Evolutionary conservation across 2,113 vertebrate species (phyloP), one percentile per base, ranked within the genome.

Genomic region (Scomber colias): DNA sequence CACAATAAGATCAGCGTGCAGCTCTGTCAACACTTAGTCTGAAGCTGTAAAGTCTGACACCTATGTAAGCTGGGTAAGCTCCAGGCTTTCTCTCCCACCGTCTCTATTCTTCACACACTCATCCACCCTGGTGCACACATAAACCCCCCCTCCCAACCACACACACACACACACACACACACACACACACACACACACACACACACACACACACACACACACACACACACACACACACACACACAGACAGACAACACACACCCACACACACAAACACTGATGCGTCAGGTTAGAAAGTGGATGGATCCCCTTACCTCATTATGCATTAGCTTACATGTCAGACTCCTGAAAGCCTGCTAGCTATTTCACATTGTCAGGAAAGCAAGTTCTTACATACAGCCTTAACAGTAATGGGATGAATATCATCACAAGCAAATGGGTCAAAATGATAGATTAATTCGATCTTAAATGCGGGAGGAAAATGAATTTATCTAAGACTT

Each of bases 21-120:
- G 73, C 64, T 90, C 83, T 84, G 75, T 88, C 70, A 88, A 83
- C 91, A 88, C 87, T 69, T 81, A 9, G 63, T 84, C 71, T 78
- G 49, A 85, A 88, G 61, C 79, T 87, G 83, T 82, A 79, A 87
- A 81, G 88, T 89, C 87, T 92, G 70, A 91, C 81, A 90, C 88
- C 87, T 89, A 65, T 68, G 77, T 82, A 84, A 89, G 67, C 69
- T 79, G 66, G 76, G 72, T 83, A 82, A 87, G 70, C 86, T 88
- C 73, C 72, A 75, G 84, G 76, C 82, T 74, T 77, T 79, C 72
- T 75, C 74, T 84, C 76, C 40, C 54, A 60, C 71, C 79, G 27
- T 79, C 49, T 87, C 74, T 63, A 31, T 87, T 86, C 85, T 78
- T 85, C 75, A 66, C 80, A 64, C 57, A 71, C 71, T 75, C 82